Evolutionary conservation across 2,888 invertebrate species (phyloP), one percentile per base, ranked within the genome.

Genomic region (Agrochola lota): DNA sequence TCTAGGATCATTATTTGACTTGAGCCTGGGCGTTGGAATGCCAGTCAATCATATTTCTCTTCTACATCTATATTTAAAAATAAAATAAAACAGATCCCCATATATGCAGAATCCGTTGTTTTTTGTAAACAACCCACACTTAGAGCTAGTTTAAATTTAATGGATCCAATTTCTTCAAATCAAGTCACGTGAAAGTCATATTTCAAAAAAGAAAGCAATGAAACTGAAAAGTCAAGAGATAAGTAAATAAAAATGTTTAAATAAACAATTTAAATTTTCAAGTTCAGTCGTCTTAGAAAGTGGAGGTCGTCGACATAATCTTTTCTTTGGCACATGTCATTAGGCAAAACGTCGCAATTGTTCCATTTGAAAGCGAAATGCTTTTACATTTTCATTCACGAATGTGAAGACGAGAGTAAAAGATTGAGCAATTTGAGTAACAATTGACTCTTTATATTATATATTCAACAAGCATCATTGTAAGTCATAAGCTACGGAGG

Each of bases 201-300:
- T 73, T 67, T 60, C 0, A 57, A 68, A 84, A 80, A 79, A 87
- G 59, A 75, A 87, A 83, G 66, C 69, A 83, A 83, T 67, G 74
- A 66, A 66, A 75, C 81, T 84, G 85, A 88, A 87, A 88, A 88
- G 80, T 78, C 55, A 71, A 84, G 71, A 82, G 87, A 87, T 87
- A 89, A 86, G 87, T 87, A 87, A 90, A 90, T 87, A 88, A 89
- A 85, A 60, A 85, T 85, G 84, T 80, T 84, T 86, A 89, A 91
- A 91, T 88, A 89, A 88, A 87, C 83, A 88, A 80, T 83, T 57
- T 57, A 57, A 57, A 57, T 57, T 85, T 87, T 85, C 80, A 87
- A 91, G 91, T 91, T 91, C 92, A 92, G 90, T 85, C 91, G 86
- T 91, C 80, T 86, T 93, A 93, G 94, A 94, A 94, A 94, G 94